These are phyloP conservation scores for Trichogramma dendrolimi DNA, from an alignment of 2,888 invertebrate genomes.

Conservation along the genomic window DNA sequence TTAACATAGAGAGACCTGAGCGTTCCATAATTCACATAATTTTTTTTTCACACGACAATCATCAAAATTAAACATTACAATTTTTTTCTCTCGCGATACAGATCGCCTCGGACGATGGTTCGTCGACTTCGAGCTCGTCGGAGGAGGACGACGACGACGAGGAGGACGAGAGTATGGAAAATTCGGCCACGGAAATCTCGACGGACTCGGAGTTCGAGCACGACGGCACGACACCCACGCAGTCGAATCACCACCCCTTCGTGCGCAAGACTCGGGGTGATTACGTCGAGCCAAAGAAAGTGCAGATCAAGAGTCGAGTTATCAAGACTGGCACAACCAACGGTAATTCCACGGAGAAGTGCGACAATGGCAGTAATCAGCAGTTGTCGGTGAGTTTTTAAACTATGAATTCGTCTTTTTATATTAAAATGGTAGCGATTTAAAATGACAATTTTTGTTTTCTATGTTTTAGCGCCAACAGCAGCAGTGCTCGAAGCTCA, in stretches of 20 bases:
- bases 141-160: constrained; percentile 50
- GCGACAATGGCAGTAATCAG: constrained; percentile 25
- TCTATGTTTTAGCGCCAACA: constrained; percentile 6
- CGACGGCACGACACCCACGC: constrained; percentile 68
- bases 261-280: constrained; percentile 57
- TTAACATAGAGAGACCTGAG: too few relatives aligned
- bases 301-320: constrained; percentile 59
- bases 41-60: too few relatives aligned
- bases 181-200: constrained; percentile 87
- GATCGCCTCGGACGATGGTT: constrained; percentile 60
- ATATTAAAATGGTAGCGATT: not conserved
- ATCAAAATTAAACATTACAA: constrained; percentile 26
- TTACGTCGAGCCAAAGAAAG: constrained; percentile 56
- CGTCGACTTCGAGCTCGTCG: constrained; percentile 52
- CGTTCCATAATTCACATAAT: too few relatives aligned
- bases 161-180: constrained; percentile 64
- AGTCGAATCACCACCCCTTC: constrained; percentile 65
- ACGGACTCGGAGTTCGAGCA: constrained; percentile 90
- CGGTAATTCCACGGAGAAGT: constrained; percentile 44
- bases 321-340: constrained; percentile 50
- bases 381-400: constrained; percentile 10
- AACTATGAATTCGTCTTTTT: not conserved
- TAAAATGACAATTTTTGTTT: not conserved
- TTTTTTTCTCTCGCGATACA: constrained; percentile 44
- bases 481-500: constrained; percentile 34